Base-by-base conservation (phyloP, 2,113 vertebrate species). In the Salvator merianae region DNA sequence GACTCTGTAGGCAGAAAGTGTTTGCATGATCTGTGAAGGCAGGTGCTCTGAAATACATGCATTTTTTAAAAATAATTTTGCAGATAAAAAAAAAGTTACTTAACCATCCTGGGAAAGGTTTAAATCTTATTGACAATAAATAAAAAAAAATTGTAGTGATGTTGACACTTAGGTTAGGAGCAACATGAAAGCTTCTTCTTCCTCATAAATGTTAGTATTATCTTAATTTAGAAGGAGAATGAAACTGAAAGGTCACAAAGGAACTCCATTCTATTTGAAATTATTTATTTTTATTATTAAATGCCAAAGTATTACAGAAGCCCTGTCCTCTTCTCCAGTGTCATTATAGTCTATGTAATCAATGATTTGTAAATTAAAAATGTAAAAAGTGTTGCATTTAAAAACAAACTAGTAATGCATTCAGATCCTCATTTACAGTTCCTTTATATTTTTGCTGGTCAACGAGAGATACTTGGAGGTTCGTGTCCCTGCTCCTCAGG, bases 351-450 rank as follows among this genome's bases (percentile, higher is more conserved):
- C 92, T 90, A 93, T 95, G 90, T 91, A 93, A 93, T 95, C 87
- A 86, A 94, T 96, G 95, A 95, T 95, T 92, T 92, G 91, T 91
- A 95, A 94, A 96, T 96, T 95, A 96, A 95, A 96, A 96, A 96
- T 94, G 93, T 93, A 95, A 93, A 96, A 93, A 89, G 90, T 90
- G 91, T 92, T 79, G 28, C 90, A 91, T 91, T 92, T 88, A 92
- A 93, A 80, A 71, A 20, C 26, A 66, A 43, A 47, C 38, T 14
- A 47, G 43, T 26, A 88, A 81, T 84, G 77, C 63, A 77, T 83
- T 93, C 91, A 82, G 83, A 89, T 87, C 90, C 88, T 77, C 92
- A 79, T 75, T 88, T 82, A 84, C 0, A 0, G 79, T 87, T 83
- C 80, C 86, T 80, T 83, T 83, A 69, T 77, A 84, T 88, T 26